phyloP scores from a whole-genome alignment of 2,797 vertebrate species.

The Micrastur ruficollis region DNA sequence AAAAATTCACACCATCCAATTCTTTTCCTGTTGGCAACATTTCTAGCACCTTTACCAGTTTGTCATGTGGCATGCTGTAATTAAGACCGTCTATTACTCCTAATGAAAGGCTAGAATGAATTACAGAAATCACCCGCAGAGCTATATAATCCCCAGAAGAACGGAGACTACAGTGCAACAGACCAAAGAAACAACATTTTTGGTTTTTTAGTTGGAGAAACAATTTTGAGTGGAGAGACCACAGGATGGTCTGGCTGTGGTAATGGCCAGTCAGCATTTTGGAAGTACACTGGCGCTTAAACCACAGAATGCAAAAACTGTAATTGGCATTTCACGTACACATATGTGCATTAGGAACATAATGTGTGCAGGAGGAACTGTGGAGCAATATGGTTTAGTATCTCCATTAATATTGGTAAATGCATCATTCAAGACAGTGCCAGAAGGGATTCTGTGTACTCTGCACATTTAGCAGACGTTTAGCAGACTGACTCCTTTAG shows the following conservation, averaged over 20 bases:
- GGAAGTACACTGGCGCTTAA: not conserved
- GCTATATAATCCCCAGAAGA: slow-evolving; percentile 46
- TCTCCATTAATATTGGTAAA: slow-evolving; percentile 54
- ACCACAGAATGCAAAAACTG: not conserved
- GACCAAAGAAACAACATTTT: slow-evolving; percentile 25
- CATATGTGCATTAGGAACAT: not conserved
- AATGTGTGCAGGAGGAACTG: slow-evolving; percentile 34
- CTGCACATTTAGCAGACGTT: slow-evolving; percentile 37
- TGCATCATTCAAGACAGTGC: slow-evolving; percentile 14
- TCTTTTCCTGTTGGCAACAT: slow-evolving; percentile 65
- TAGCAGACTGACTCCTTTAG: slow-evolving; percentile 40
- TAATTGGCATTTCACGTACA: slow-evolving; percentile 1
- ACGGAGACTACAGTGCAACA: slow-evolving; percentile 28
- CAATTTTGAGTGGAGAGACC: not conserved
- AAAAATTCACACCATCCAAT: slow-evolving; percentile 62
- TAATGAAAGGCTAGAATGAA: slow-evolving; percentile 64
- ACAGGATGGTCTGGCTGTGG: not conserved
- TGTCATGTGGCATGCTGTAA: slow-evolving; percentile 66
- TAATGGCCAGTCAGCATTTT: slow-evolving; percentile 1
- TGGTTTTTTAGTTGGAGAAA: not conserved
- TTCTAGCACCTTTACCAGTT: slow-evolving; percentile 68
- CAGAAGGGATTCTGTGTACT: slow-evolving; percentile 49
- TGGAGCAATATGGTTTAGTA: slow-evolving; percentile 45
- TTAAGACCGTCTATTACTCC: slow-evolving; percentile 66
- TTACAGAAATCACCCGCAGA: slow-evolving; percentile 62